These are phyloP conservation scores for Lasioglossum oenotherae DNA, from an alignment of 2,888 invertebrate genomes.

Conservation along the genomic window DNA sequence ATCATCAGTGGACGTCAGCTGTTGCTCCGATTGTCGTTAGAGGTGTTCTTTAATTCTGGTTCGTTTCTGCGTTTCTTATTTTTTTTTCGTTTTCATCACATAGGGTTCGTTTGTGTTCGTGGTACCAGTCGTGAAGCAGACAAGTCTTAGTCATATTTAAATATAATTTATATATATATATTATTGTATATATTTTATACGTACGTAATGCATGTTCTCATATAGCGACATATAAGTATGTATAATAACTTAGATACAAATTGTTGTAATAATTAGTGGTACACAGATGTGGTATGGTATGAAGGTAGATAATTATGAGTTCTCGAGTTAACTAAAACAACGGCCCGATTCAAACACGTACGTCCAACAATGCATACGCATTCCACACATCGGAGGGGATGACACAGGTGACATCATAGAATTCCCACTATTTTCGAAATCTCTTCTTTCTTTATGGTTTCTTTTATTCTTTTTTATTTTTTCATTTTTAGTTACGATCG, in stretches of 20 bases:
- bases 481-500: conserved; percentile 47
- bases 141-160: conserved; percentile 61
- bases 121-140: conserved; percentile 54
- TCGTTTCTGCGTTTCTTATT: not conserved
- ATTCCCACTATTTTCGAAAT: conserved; percentile 7
- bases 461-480: conserved; percentile 16
- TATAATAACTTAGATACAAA: conserved; percentile 76
- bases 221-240: conserved; percentile 58
- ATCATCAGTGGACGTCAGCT: conserved; percentile 52
- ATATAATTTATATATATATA: conserved; percentile 52
- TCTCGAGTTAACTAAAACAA: conserved; percentile 52
- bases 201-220: conserved; percentile 64
- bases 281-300: conserved; percentile 61
- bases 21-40: conserved; percentile 30
- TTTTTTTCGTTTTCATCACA: not conserved
- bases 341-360: conserved; percentile 33
- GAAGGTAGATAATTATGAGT: conserved; percentile 60
- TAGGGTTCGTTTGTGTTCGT: conserved; percentile 24
- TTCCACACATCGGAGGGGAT: conserved; percentile 46
- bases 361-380: conserved; percentile 49
- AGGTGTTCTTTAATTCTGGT: not conserved
- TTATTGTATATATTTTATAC: conserved; percentile 40
- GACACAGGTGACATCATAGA: conserved; percentile 39
- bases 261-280: conserved; percentile 73
- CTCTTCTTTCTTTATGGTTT: not conserved